phyloP scores from a whole-genome alignment of 2,113 vertebrate genomes.

The Stegastes partitus region DNA sequence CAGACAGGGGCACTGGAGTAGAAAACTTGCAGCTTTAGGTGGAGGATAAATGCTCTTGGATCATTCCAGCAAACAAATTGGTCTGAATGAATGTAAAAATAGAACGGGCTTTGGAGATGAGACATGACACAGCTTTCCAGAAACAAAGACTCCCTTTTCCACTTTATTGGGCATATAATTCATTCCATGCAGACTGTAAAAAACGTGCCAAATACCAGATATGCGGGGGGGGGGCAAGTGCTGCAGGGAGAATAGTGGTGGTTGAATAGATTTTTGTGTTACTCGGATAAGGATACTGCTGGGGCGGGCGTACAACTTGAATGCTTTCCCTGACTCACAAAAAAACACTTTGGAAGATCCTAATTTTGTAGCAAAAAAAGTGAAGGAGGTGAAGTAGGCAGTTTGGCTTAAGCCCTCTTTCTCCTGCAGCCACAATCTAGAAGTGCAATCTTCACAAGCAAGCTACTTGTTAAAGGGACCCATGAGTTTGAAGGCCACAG shows the following conservation, averaged over 20 bases:
- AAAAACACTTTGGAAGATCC: no score
- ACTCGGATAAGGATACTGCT: not conserved
- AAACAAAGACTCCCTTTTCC: constrained; percentile 36
- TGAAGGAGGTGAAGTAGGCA: not conserved
- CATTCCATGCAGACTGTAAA: constrained; percentile 26
- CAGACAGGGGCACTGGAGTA: constrained; percentile 63
- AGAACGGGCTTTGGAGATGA: constrained; percentile 43
- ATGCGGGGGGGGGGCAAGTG: not conserved
- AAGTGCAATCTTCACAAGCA: constrained; percentile 35
- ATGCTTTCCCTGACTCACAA: not conserved
- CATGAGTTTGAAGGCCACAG: constrained; percentile 37
- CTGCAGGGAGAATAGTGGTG: constrained; percentile 4
- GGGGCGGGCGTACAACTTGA: not conserved
- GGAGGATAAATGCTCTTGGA: constrained; percentile 9
- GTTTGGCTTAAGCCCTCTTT: constrained; percentile 20
- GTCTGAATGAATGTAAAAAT: constrained; percentile 58
- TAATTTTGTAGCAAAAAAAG: not conserved
- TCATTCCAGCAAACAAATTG: constrained; percentile 36
- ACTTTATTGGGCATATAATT: constrained; percentile 29
- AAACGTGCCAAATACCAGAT: constrained; percentile 14
- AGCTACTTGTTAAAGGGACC: constrained; percentile 4
- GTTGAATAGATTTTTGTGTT: constrained; percentile 27
- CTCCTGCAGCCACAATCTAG: not conserved
- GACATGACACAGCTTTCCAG: constrained; percentile 32
- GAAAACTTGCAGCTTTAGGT: constrained; percentile 23